phyloP scores from a whole-genome alignment of 2,888 invertebrate genomes.

The Philereme transversata region DNA sequence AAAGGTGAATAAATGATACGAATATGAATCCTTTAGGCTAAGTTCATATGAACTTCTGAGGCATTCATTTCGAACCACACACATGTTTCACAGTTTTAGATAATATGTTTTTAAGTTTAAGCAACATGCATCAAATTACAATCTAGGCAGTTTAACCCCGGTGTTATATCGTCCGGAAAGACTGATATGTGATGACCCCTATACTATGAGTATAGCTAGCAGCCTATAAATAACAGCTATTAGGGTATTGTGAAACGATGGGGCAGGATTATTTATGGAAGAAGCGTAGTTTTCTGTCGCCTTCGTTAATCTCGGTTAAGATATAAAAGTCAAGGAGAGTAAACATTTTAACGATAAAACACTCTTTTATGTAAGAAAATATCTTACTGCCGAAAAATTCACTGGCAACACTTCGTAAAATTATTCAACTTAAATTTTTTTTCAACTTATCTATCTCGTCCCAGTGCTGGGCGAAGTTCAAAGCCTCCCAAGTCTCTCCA shows the following conservation, averaged over 20 bases:
- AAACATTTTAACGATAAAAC: no score
- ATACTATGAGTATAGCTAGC: constrained; percentile 9
- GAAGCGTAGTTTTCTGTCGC: constrained; percentile 8
- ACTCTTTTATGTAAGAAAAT: no score
- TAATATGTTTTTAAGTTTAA: neutral
- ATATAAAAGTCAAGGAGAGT: no score
- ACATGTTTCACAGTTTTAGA: no score
- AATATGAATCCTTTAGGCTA: neutral
- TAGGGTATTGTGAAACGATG: constrained; percentile 23
- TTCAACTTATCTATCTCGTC: no score
- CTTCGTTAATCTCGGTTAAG: neutral
- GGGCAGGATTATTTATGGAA: constrained; percentile 29
- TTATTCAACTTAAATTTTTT: no score
- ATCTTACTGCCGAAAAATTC: no score
- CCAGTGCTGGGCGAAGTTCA: no score
- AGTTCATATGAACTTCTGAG: neutral
- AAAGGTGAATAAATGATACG: no score
- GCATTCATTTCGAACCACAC: neutral
- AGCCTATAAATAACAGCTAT: constrained; percentile 26
- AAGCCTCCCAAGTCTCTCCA: no score
- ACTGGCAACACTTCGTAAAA: no score
- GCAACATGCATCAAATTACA: constrained; percentile 8
- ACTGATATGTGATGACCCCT: constrained; percentile 18
- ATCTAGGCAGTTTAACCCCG: constrained; percentile 14
- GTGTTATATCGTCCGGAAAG: constrained; percentile 25